Base-by-base conservation (phyloP, 2,113 vertebrate species). In the Saguinus imperator region DNA sequence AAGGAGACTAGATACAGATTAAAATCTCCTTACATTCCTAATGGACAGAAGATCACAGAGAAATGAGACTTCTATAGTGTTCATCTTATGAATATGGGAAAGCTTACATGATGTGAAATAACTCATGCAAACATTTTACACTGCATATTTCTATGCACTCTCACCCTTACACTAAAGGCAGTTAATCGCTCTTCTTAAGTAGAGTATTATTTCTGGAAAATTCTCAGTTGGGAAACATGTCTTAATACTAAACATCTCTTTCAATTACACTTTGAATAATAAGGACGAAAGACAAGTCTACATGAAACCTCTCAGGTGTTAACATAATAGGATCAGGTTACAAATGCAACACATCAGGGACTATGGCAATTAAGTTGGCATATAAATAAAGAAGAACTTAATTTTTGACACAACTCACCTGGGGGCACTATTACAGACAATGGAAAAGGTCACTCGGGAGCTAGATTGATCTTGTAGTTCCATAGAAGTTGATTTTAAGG, bases 61-160 rank as follows among this genome's bases (percentile, higher is more conserved):
- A 98, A 98, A 97, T 97, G 97, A 98, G 96, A 97, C 96, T 97
- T 95, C 92, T 93, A 97, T 87, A 97, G 94, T 89, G 97, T 97
- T 97, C 52, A 87, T 76, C 87, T 84, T 80, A 96, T 89, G 92
- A 95, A 89, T 97, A 97, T 93, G 93, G 94, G 96, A 97, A 98
- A 97, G 87, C 84, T 97, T 96, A 97, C 85, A 96, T 2, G 14
- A 98, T 95, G 93, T 88, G 96, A 98, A 98, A 90, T 96, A 98
- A 91, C 84, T 98, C 98, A 98, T 98, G 98, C 98, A 98, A 16
- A 75, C 92, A 84, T 97, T 97, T 98, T 96, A 97, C 55, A 95
- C 90, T 94, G 97, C 97, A 97, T 97, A 97, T 98, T 97, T 98
- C 83, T 91, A 97, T 98, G 95, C 77, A 92, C 83, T 97, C 97